Conservation (phyloP, 2,113 vertebrate species). For the Beaufortia kweichowensis region DNA sequence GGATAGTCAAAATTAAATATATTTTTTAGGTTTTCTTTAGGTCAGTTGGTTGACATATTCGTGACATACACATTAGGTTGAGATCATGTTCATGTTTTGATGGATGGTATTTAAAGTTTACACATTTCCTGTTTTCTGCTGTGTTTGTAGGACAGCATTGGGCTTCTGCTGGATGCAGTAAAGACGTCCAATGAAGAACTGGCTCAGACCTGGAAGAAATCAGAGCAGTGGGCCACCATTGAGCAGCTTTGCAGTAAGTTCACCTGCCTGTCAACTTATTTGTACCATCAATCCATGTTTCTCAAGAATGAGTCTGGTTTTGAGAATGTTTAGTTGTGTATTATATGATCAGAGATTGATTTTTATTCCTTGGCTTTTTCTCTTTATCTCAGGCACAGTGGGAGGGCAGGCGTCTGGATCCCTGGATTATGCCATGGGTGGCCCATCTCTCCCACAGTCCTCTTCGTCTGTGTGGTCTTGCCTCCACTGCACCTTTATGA, state of each 20-base stretch:
- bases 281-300: too few species aligned
- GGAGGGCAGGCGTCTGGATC: slow-evolving; percentile 85
- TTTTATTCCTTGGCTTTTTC: too few species aligned
- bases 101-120: too few species aligned
- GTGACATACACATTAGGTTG: too few species aligned
- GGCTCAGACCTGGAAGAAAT: slow-evolving; percentile 96
- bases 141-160: slow-evolving; percentile 89
- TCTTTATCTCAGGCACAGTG: slow-evolving; percentile 81
- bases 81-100: too few species aligned
- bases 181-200: slow-evolving; percentile 91
- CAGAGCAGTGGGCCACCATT: slow-evolving; percentile 97
- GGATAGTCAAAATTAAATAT: too few species aligned
- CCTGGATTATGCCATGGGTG: slow-evolving; percentile 84
- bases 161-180: slow-evolving; percentile 90
- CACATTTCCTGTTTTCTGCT: background rate
- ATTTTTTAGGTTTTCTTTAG: too few species aligned
- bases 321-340: too few species aligned
- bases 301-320: too few species aligned
- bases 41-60: too few species aligned
- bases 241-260: slow-evolving; percentile 98
- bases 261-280: too few species aligned
- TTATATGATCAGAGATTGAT: background rate
- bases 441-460: slow-evolving; percentile 70
- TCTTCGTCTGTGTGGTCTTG: slow-evolving; percentile 92
- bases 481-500: slow-evolving; percentile 98